Evolutionary conservation across 2,888 invertebrate species (phyloP).

Genomic region (Volucella zonaria): DNA sequence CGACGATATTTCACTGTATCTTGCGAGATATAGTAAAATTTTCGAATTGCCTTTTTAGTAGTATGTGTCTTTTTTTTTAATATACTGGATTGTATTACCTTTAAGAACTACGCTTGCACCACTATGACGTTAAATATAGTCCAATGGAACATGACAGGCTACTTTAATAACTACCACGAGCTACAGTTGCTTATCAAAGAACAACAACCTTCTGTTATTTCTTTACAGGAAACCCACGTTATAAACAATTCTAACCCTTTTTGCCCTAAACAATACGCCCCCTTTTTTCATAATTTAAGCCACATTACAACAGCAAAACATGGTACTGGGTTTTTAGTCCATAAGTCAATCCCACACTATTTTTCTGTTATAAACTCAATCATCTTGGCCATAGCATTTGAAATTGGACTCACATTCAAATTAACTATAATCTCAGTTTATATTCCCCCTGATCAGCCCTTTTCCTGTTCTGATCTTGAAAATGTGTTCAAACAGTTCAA

Average conservation of each 20-base stretch:
- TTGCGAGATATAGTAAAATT: too few species aligned
- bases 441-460: background rate
- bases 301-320: slow-evolving; percentile 15
- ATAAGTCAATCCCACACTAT: slow-evolving; percentile 35
- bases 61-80: background rate
- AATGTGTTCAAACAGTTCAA: background rate
- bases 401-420: slow-evolving; percentile 9
- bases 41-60: background rate
- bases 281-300: background rate
- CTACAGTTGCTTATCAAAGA: slow-evolving; percentile 44
- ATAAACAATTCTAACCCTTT: background rate
- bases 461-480: background rate
- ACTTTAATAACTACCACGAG: slow-evolving; percentile 35
- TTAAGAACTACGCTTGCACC: too few species aligned
- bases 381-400: background rate
- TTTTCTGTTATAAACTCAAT: slow-evolving; percentile 16
- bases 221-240: slow-evolving; percentile 25
- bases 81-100: slow-evolving; percentile 7
- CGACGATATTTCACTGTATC: background rate
- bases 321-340: slow-evolving; percentile 16
- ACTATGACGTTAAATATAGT: too few species aligned
- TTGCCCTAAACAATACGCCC: slow-evolving; percentile 2
- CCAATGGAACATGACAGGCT: slow-evolving; percentile 38
- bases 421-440: slow-evolving; percentile 17
- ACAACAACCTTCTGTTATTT: slow-evolving; percentile 27